Conservation (phyloP, 2,113 vertebrate genomes). For the Brachypodius melanocephalos region DNA sequence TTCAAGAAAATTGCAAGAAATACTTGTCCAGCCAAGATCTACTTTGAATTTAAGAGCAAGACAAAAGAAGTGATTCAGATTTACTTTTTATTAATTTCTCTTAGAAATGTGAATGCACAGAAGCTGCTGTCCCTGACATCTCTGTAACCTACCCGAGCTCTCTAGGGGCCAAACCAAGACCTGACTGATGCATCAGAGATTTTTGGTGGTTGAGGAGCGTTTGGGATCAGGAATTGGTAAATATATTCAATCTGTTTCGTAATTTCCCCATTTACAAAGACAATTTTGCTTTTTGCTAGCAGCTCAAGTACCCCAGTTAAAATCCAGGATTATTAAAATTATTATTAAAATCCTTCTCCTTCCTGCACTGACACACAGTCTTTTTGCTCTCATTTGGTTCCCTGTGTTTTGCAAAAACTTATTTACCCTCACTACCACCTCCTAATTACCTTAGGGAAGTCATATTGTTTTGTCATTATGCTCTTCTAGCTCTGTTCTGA, state of each 20-base stretch:
- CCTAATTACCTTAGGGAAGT: constrained; percentile 20
- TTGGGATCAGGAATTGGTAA: not conserved
- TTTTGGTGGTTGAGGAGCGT: accelerated
- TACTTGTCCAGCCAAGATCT: not conserved
- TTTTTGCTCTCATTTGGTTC: not conserved
- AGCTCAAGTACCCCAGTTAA: not conserved
- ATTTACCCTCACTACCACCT: not conserved
- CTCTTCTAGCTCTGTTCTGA: not conserved
- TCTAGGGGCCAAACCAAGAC: not conserved
- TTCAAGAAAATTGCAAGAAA: not conserved
- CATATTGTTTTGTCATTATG: not conserved
- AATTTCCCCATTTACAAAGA: not conserved
- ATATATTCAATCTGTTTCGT: not conserved
- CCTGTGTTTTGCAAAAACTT: not conserved
- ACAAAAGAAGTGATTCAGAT: not conserved
- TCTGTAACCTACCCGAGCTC: not conserved
- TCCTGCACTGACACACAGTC: not conserved
- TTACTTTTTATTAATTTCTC: not conserved
- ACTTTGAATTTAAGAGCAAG: not conserved
- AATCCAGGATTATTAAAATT: not conserved
- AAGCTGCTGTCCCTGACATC: not conserved
- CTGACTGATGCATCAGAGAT: not conserved
- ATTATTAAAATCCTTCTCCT: too few species aligned
- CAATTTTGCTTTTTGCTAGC: not conserved
- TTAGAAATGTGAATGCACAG: not conserved